Evolutionary conservation across 2,113 vertebrate species (phyloP), one percentile per base, ranked within the genome.

Genomic region (Chloropsis cyanopogon): DNA sequence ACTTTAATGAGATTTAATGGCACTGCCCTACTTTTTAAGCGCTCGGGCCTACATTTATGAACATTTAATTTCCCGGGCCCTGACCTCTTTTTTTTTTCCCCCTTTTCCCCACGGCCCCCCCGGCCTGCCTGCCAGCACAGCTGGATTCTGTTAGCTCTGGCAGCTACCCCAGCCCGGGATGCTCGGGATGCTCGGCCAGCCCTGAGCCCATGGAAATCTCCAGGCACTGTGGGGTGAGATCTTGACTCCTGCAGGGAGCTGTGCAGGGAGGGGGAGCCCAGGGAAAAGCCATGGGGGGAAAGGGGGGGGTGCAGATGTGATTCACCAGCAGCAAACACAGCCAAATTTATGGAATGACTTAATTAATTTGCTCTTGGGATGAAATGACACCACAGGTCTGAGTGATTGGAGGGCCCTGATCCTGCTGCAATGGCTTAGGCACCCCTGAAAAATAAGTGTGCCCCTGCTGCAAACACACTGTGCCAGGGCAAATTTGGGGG

Each of bases 1-100:
- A 98, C 96, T 97, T 98, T 98, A 98, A 98, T 98, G 97, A 98
- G 98, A 94, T 85, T 97, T 98, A 98, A 98, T 98, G 98, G 98
- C 96, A 96, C 94, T 97, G 97, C 96, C 97, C 98, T 98, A 97
- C 97, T 97, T 98, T 93, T 96, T 59, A 88, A 97, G 97, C 53
- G 35, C 95, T 92, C 46, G 57, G 97, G 97, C 96, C 97, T 93
- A 88, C 94, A 65, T 96, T 97, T 97, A 98, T 93, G 96, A 97
- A 98, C 97, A 86, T 97, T 98, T 98, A 97, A 98, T 98, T 98
- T 98, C 97, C 96, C 72, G 5, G 97, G 97, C 96, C 97, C 93
- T 96, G 97, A 97, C 97, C 97, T 97, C 95, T 95, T 96, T 95
- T 95, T 60, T 52, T 57, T 42, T 19, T 0, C 1, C 33, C 49